Conservation (phyloP, 2,113 vertebrate species). For the Chaenogobius annularis region DNA sequence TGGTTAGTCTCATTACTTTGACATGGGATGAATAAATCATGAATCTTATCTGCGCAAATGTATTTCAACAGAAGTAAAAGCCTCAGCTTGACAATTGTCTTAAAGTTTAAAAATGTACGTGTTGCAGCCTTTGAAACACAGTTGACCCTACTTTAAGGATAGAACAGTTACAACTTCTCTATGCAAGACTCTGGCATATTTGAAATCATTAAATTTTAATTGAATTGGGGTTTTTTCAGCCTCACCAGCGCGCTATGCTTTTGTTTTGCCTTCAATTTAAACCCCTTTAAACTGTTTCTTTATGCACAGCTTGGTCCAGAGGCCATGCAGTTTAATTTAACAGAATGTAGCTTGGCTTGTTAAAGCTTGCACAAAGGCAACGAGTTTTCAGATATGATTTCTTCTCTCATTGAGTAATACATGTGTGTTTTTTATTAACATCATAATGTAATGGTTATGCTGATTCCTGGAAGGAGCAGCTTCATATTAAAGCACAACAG, state of each 20-base stretch:
- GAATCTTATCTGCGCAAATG: slow-evolving; percentile 1
- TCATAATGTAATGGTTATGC: neutral
- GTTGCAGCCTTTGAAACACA: neutral
- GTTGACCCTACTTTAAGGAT: neutral
- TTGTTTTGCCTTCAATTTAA: neutral
- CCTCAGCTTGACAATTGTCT: neutral
- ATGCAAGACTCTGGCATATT: slow-evolving; percentile 10
- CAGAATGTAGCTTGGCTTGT: neutral
- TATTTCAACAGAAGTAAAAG: neutral
- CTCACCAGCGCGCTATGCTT: neutral
- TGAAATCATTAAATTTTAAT: slow-evolving; percentile 40
- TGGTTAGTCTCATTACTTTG: neutral
- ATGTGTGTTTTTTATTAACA: slow-evolving; percentile 2
- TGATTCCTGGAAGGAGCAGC: neutral
- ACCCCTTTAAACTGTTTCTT: neutral
- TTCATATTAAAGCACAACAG: neutral
- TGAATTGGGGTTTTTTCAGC: neutral
- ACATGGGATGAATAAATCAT: slow-evolving; percentile 27
- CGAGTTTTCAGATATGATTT: neutral
- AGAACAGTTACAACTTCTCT: slow-evolving; percentile 9
- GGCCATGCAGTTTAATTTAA: neutral
- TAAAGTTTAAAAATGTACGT: neutral
- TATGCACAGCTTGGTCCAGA: neutral
- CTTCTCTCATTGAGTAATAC: no score
- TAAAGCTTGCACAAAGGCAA: neutral